Percentiles rank a stretch among this genome's conserved stretches.
Conservation (phyloP, 1,140 invertebrate genomes). For the Metopolophium dirhodum region DNA sequence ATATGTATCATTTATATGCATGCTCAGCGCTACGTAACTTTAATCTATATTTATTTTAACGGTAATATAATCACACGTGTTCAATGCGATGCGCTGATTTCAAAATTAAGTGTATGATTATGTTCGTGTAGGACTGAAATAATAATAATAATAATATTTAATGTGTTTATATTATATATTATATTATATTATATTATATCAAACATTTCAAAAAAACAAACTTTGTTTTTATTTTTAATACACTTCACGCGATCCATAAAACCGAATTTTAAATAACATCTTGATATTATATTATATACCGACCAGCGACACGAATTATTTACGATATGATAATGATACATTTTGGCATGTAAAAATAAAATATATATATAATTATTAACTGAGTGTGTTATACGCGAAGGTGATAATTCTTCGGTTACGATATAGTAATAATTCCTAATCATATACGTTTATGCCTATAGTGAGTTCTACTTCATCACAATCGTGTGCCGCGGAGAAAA, state of each 20-base stretch:
- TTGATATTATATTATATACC: background rate
- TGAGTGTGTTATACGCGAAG: background rate
- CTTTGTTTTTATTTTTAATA: background rate
- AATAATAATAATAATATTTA: background rate
- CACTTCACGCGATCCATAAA: background rate
- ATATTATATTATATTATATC: background rate
- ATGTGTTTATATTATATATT: background rate
- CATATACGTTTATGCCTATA: background rate
- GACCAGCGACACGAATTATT: background rate
- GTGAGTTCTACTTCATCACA: background rate
- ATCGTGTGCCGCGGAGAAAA: background rate
- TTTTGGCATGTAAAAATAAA: background rate
- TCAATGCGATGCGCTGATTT: background rate
- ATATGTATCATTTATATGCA: background rate
- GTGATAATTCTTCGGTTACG: conserved; percentile 17
- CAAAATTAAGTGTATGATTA: background rate
- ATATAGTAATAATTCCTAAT: conserved; percentile 31
- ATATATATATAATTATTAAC: background rate
- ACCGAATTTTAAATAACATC: background rate
- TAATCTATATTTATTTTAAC: conserved; percentile 14
- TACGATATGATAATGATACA: background rate
- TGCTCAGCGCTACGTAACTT: background rate
- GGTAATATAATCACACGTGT: background rate
- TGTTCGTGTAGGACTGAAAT: background rate
- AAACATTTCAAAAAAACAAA: background rate